phyloP scores from a whole-genome alignment of 2,888 invertebrate species.

The Plebejus argus region DNA sequence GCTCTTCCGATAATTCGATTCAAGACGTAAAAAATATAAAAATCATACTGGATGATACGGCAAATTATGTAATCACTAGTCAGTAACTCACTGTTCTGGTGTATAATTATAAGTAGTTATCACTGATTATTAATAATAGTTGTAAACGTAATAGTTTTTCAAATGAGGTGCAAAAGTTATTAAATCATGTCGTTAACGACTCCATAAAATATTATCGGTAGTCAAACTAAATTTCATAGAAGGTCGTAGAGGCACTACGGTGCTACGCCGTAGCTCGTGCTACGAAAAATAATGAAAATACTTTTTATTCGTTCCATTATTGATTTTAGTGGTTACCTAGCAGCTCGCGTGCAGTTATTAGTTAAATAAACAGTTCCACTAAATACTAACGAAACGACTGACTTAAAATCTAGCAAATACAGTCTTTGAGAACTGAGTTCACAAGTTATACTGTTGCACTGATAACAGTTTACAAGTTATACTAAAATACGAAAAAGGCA shows the following conservation, averaged over 20 bases:
- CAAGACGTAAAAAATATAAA: too few relatives aligned
- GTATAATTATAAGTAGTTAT: too few relatives aligned
- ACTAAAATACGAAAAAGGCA: not conserved
- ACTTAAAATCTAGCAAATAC: not conserved
- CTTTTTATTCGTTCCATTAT: slow-evolving; percentile 23
- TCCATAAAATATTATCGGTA: slow-evolving; percentile 16
- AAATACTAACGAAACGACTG: not conserved
- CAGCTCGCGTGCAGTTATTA: slow-evolving; percentile 20
- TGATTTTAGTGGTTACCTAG: slow-evolving; percentile 16
- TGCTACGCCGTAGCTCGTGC: slow-evolving; percentile 31
- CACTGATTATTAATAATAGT: not conserved
- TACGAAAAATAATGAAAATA: slow-evolving; percentile 33
- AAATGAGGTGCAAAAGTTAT: not conserved
- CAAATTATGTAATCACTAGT: too few relatives aligned
- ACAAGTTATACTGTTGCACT: not conserved
- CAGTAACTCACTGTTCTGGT: too few relatives aligned
- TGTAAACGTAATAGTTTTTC: not conserved
- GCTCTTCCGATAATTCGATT: too few relatives aligned
- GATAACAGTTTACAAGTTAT: not conserved
- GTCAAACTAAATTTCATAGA: slow-evolving; percentile 37
- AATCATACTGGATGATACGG: too few relatives aligned
- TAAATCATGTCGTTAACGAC: not conserved
- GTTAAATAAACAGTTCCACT: not conserved
- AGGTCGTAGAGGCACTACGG: slow-evolving; percentile 37
- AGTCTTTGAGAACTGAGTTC: not conserved